Evolutionary conservation across 2,113 vertebrate species (phyloP), one percentile per base, ranked within the genome.

Genomic region (Pipa parva): DNA sequence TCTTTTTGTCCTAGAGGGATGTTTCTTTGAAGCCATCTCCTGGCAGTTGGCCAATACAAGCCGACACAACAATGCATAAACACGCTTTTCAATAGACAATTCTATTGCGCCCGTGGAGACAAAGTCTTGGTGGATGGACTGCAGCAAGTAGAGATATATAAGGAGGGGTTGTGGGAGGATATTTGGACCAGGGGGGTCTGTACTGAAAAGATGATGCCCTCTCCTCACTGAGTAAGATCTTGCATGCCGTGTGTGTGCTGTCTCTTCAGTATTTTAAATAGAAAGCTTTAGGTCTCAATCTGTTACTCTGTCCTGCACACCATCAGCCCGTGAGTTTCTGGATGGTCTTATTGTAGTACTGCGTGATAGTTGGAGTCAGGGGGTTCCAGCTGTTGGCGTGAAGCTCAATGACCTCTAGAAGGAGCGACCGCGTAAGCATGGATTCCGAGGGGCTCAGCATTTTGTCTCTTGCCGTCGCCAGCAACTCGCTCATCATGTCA

Each of bases 331-430:
- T 98, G 80, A 98, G 92, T 89, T 95, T 98, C 70, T 95, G 94
- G 91, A 98, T 97, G 91, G 97, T 98, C 76, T 92, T 93, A 89
- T 97, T 93, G 91, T 99, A 99, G 92, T 99, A 99, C 71, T 97
- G 95, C 0, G 90, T 94, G 83, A 97, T 98, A 78, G 92, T 90
- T 27, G 93, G 91, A 1, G 89, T 97, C 82, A 99, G 87, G 45
- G 95, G 96, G 85, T 89, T 92, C 96, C 97, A 99, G 84, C 81
- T 91, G 83, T 97, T 96, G 75, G 96, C 96, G 0, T 98, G 97
- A 73, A 98, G 88, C 87, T 99, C 97, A 0, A 99, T 95, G 86
- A 98, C 95, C 90, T 99, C 97, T 81, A 99, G 94, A 69, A 99
- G 94, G 66, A 99, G 87, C 2, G 96, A 99, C 66, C 96, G 83